Evolutionary conservation across 2,797 vertebrate genomes (phyloP), one percentile per base, ranked within the genome.

Genomic region (Pyrocephalus nanus): DNA sequence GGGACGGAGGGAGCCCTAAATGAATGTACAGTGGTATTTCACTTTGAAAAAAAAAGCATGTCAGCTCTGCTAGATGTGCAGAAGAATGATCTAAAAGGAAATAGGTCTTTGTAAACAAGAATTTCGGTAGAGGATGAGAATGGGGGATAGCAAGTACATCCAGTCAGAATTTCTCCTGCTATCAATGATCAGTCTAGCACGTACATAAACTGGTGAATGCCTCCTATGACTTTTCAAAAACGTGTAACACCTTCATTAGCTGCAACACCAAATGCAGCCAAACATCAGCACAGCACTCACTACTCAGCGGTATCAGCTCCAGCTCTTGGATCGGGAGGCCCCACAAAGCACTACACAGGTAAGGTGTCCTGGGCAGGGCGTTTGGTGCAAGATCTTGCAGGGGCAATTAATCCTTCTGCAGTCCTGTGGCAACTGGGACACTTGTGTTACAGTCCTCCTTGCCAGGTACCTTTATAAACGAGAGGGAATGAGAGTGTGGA

Each of bases 21-120:
- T 96, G 89, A 94, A 75, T 60, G 51, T 80, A 30, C 81, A 3
- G 43, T 42, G 87, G 62, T 77, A 78, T 90, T 88, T 90, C 82
- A 60, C 66, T 91, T 70, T 26, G 70, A 78, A 95, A 93, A 25
- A 25, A 84, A 62, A 61, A 69, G 40, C 1, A 0, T 12, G 34
- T 36, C 47, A 25, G 79, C 43, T 19, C 55, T n/a, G 12, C 65
- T 66, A 90, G 43, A 34, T 42, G 73, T 26, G 51, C 72, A 86
- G 70, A 73, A 84, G 73, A 78, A 70, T 81, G 51, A 94, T 75
- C 65, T 92, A 64, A 91, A 91, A 90, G 50, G 91, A 93, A 93
- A 94, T 66, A 84, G 84, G 51, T 53, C 73, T 95, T 48, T 75
- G 54, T 78, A 81, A 90, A 80, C 85, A 90, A 88, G 54, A 48